Evolutionary conservation across 2,113 vertebrate genomes (phyloP), one percentile per base, ranked within the genome.

Genomic region (Cranoglanis bouderius): DNA sequence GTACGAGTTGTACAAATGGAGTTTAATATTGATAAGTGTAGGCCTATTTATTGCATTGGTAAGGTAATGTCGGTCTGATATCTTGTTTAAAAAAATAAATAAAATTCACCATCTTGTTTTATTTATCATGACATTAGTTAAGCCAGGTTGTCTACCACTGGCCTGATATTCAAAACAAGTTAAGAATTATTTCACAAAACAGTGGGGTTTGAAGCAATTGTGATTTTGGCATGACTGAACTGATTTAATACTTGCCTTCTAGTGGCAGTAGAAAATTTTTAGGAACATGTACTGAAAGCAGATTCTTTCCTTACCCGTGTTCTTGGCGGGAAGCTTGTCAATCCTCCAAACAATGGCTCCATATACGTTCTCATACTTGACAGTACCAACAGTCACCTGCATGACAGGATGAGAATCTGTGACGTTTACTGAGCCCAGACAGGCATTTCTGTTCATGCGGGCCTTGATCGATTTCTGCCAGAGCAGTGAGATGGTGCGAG

Each of bases 321-420:
- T 99, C 94, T 99, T 99, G 14, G 97, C 97, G 1, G 98, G 98
- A 90, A 99, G 97, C 84, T 97, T 96, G 92, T 98, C 98, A 84
- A 99, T 99, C 95, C 95, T 99, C 98, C 98, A 99, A 85, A 99
- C 96, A 43, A 99, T 92, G 0, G 98, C 97, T 86, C 96, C 95
- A 92, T 97, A 99, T 61, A 98, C 98, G 38, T 97, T 98, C 94
- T 99, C 98, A 0, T 99, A 99, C 92, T 98, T 99, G 74, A 98
- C 97, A 0, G 97, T 96, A 88, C 98, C 98, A 35, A 97, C 86
- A 0, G 98, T 97, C 92, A 98, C 98, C 92, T 98, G 98, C 95
- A 99, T 97, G 86, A 97, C 93, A 0, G 97, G 96, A 87, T 98
- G 97, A 0, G 96, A 96, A 77, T 98, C 96, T 0, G 95, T 90